Conservation (phyloP, 2,113 vertebrate genomes). For the Coregonus clupeaformis region DNA sequence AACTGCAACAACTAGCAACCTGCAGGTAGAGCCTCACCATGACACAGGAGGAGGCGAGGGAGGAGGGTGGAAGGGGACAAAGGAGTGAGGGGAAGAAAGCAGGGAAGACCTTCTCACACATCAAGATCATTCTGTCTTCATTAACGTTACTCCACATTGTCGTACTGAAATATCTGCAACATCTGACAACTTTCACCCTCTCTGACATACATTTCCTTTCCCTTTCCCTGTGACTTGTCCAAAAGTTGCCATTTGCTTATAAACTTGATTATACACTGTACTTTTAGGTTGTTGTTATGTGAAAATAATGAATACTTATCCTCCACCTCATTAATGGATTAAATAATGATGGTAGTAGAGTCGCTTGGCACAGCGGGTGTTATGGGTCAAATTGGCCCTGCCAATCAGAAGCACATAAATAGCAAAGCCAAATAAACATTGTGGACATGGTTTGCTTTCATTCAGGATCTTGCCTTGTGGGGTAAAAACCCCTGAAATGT, state of each 20-base stretch:
- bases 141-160: no score
- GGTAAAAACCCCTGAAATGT: neutral
- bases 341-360: neutral
- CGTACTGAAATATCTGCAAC: no score
- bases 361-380: neutral
- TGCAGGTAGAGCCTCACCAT: neutral
- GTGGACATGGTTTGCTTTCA: neutral
- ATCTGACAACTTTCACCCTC: no score
- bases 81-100: no score
- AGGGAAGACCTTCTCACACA: neutral
- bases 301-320: no score
- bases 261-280: no score
- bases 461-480: neutral
- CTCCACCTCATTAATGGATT: neutral
- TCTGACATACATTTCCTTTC: no score
- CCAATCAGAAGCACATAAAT: neutral
- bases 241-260: no score
- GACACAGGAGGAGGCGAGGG: neutral
- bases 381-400: neutral
- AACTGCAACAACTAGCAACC: neutral
- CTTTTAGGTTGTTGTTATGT: no score
- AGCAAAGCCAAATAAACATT: constrained; percentile 7
- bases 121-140: no score
- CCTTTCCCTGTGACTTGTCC: no score
- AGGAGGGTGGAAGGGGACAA: no score